These are phyloP conservation scores for Neocloeon triangulifer DNA, from an alignment of 1,140 invertebrate species.

Conservation along the genomic window DNA sequence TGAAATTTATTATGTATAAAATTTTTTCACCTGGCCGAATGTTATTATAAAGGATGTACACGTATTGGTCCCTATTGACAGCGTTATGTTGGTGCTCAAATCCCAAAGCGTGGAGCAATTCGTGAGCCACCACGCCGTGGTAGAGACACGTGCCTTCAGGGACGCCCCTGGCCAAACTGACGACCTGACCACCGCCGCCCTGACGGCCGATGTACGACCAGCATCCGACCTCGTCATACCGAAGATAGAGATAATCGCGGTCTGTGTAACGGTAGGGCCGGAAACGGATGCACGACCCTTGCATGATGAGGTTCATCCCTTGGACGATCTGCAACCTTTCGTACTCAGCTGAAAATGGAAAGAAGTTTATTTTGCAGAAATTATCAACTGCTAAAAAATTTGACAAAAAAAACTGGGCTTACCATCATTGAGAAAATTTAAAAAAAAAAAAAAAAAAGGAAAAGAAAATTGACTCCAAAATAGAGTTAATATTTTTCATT, in stretches of 20 bases:
- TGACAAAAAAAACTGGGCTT: too few relatives aligned
- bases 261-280: too few relatives aligned
- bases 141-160: slow-evolving; percentile 27
- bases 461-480: too few relatives aligned
- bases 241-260: too few relatives aligned
- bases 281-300: neutral
- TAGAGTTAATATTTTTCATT: too few relatives aligned
- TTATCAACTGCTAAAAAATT: too few relatives aligned
- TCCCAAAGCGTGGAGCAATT: slow-evolving; percentile 37
- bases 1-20: too few relatives aligned
- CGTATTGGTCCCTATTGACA: slow-evolving; percentile 34
- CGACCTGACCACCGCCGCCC: slow-evolving; percentile 22
- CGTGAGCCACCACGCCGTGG: slow-evolving; percentile 35
- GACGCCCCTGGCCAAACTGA: slow-evolving; percentile 25
- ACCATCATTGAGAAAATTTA: too few relatives aligned
- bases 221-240: neutral
- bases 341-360: slow-evolving; percentile 16
- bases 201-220: neutral
- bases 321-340: slow-evolving; percentile 20
- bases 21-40: slow-evolving; percentile 23
- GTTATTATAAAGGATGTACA: slow-evolving; percentile 34
- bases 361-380: slow-evolving; percentile 2
- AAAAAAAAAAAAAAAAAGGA: slow-evolving; percentile 3
- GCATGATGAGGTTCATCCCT: slow-evolving; percentile 4
- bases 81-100: slow-evolving; percentile 43